Base-by-base conservation (phyloP, 2,113 vertebrate genomes). In the Trematomus loennbergii region DNA sequence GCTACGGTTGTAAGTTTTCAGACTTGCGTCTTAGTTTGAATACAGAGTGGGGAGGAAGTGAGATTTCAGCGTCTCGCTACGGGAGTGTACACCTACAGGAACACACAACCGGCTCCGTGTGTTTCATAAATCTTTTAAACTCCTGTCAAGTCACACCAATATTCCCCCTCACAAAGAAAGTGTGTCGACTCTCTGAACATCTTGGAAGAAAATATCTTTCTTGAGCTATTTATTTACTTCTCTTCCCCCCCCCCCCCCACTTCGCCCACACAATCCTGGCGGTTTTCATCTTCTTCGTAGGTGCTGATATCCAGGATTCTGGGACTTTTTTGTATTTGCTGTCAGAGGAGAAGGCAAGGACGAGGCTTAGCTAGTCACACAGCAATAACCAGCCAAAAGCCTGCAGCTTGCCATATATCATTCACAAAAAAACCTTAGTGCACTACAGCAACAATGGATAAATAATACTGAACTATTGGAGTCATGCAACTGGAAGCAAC, bases 111-210 rank as follows among this genome's bases (percentile, higher is more conserved):
- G 29, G 54, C 72, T 82, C 15, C 36, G 43, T 67, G 72, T 60
- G 75, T 77, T 87, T 87, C 79, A 89, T 89, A 84, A 90, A 90
- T 89, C 87, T 92, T 93, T 92, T 92, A 92, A 92, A 93, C 87
- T 88, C 84, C 84, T 93, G 87, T 92, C 89, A 87, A 90, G 85
- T 89, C 86, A 73, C 76, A 79, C 79, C 84, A 61, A 86, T 88
- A 81, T 81, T 82, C 60, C 79, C 36, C 63, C 81, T 78, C 63
- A 85, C 86, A 89, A 87, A 92, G 88, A 75, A 88, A 90, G 72
- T 70, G 75, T 84, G 89, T 90, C 77, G 64, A 75, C 88, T 87
- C 85, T 78, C 70, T n/a, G 82, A 90, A 83, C 81, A 68, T 61
- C 84, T 86, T 73, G 20, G 78, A 86, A 84, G 89, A 85, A 89